These are phyloP conservation scores for Cactoblastis cactorum DNA, from an alignment of 2,888 invertebrate species.

Conservation along the genomic window DNA sequence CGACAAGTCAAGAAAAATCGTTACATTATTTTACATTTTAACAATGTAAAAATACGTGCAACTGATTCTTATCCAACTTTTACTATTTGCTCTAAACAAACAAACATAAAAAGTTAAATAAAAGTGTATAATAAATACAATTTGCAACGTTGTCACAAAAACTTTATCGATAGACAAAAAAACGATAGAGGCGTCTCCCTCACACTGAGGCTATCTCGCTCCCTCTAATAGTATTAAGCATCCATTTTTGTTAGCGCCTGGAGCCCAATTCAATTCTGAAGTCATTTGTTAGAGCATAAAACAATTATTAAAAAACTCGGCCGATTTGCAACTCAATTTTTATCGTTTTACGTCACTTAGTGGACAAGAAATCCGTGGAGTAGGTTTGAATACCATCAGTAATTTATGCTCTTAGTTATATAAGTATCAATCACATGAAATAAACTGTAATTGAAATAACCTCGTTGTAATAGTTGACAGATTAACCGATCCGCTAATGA, in stretches of 20 bases:
- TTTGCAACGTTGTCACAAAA: conserved; percentile 11
- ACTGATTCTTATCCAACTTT: too few relatives aligned
- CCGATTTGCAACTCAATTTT: conserved; percentile 68
- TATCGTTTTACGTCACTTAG: conserved; percentile 67
- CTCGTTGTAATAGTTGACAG: too few relatives aligned
- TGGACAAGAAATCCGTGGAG: conserved; percentile 25
- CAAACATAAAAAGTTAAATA: neutral
- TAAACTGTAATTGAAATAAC: too few relatives aligned
- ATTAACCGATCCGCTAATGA: too few relatives aligned
- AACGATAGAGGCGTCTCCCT: conserved; percentile 30
- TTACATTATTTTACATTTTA: too few relatives aligned
- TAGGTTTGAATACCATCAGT: neutral
- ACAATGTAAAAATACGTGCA: too few relatives aligned
- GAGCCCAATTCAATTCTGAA: conserved; percentile 83
- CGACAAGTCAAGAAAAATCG: too few relatives aligned
- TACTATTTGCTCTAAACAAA: too few relatives aligned
- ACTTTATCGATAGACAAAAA: conserved; percentile 22
- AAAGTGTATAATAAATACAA: neutral
- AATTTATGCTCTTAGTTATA: too few relatives aligned
- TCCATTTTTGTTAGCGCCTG: conserved; percentile 82
- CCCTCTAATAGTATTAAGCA: conserved; percentile 82
- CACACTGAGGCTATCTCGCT: conserved; percentile 47
- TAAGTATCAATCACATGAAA: too few relatives aligned
- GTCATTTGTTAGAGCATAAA: conserved; percentile 82
- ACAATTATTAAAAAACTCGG: conserved; percentile 78